Evolutionary conservation across 2,888 invertebrate species (phyloP), one percentile per base, ranked within the genome.

Genomic region (Cephalotes varians): DNA sequence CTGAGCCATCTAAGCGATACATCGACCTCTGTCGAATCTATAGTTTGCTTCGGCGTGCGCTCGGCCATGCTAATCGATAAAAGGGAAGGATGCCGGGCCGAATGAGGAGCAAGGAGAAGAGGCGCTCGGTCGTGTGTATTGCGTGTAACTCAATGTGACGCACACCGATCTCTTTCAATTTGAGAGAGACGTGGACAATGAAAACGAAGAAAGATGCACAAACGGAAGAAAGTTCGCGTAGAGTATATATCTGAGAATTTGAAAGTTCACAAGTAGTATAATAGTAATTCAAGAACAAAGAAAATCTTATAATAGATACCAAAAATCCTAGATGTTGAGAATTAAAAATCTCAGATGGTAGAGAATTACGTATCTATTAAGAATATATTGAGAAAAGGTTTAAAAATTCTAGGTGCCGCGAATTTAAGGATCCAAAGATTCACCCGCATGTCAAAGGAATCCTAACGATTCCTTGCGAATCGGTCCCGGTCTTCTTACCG

Each of bases 1-100:
- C 93, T 93, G 90, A 90, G 88, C 85, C 85, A 86, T 85, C 87
- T 54, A 25, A 69, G 88, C 84, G 85, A 91, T 93, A 92, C 93
- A 88, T 93, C 92, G 91, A 93, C 92, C 92, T 90, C 89, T 85
- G 90, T 91, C 85, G 89, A 91, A 92, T 91, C 90, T 90, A 91
- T 92, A 92, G 88, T 87, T 86, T 62, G 76, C 58, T 60, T 82
- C 86, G 69, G 73, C 79, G 60, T 79, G 58, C 28, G 62, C 44
- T 58, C 82, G 76, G 81, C 83, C 37, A 25, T 56, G 31, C 77
- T 79, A 56, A 79, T 79, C 77, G 71, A 79, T 89, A 90, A 91
- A 90, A 91, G 91, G 91, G 86, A 89, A 90, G 91, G 84, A 87
- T 86, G 85, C 86, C 85, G 82, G 81, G 85, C 74, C 71, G 85